These are phyloP conservation scores for Tenthredo livida DNA, from an alignment of 2,888 invertebrate genomes.

Conservation along the genomic window DNA sequence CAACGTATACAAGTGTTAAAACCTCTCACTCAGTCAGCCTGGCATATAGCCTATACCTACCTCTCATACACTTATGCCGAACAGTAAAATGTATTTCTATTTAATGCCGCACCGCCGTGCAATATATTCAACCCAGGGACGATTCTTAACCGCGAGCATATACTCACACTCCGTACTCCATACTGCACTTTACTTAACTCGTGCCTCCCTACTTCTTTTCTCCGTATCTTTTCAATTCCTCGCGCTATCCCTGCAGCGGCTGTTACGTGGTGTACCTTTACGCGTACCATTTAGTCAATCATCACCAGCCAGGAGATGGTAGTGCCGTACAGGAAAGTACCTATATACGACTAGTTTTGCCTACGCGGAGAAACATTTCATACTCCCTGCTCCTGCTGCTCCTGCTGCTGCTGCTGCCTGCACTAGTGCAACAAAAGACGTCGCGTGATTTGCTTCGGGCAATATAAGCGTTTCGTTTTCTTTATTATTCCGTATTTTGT, in stretches of 20 bases:
- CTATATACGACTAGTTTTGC: not conserved
- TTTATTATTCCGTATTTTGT: slow-evolving; percentile 74
- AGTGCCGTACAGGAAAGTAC: not conserved
- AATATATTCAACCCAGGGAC: not conserved
- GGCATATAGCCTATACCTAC: not conserved
- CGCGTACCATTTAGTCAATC: slow-evolving; percentile 18
- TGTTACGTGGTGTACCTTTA: not conserved
- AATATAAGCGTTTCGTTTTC: slow-evolving; percentile 65
- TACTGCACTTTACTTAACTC: not conserved
- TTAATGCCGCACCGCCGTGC: not conserved
- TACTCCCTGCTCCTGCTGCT: not conserved
- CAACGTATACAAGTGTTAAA: slow-evolving; percentile 65
- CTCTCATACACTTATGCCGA: not conserved
- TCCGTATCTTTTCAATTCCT: not conserved
- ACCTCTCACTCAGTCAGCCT: slow-evolving; percentile 23
- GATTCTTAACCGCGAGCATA: not conserved
- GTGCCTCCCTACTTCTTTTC: not conserved
- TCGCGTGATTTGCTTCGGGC: slow-evolving; percentile 64
- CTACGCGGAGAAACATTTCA: not conserved
- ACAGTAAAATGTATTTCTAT: slow-evolving; percentile 35
- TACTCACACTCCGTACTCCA: not conserved
- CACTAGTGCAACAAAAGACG: slow-evolving; percentile 46
- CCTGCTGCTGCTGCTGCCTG: not conserved
- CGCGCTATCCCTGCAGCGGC: not conserved
- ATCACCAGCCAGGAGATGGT: not conserved